Evolutionary conservation across 2,797 vertebrate genomes (phyloP), one percentile per base, ranked within the genome.

Genomic region (Enteromius viviparus): DNA sequence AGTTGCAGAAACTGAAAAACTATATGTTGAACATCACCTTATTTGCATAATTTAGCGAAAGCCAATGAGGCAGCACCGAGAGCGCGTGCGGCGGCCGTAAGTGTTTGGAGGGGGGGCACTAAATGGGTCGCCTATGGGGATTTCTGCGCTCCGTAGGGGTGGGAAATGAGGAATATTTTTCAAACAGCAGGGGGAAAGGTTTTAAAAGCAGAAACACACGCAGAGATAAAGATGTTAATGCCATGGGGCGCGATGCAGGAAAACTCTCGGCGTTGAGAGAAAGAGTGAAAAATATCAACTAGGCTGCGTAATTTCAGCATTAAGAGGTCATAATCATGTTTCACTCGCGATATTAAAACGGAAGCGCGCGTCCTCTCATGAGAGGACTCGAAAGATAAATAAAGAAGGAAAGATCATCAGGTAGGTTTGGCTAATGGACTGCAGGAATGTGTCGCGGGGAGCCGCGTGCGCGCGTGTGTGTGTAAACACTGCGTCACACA

Each of bases 111-210:
- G 97, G 96, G 98, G 97, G 96, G 97, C 97, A 96, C 97, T 96
- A 96, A 99, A 99, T 99, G 97, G 97, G 96, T 96, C 96, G 98
- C 98, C 98, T 98, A 98, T 99, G 98, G 98, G 98, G 98, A 98
- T 97, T 98, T 98, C 96, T 96, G 95, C 97, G 97, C 98, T 97
- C 98, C 97, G 98, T 98, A 97, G 98, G 97, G 98, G 97, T 97
- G 93, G 97, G 97, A 99, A 98, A 99, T 99, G 98, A 99, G 98
- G 98, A 99, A 98, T 99, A 99, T 99, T 99, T 99, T 99, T 99
- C 98, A 99, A 99, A 99, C 98, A 99, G 98, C 98, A 96, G 98
- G 98, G 98, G 97, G 97, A 99, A 99, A 99, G 98, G 97, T 98
- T 99, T 98, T 98, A 99, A 98, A 98, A 98, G 96, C 97, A 97